Base-by-base conservation (phyloP, 2,797 vertebrate species). In the Hirundo rustica region DNA sequence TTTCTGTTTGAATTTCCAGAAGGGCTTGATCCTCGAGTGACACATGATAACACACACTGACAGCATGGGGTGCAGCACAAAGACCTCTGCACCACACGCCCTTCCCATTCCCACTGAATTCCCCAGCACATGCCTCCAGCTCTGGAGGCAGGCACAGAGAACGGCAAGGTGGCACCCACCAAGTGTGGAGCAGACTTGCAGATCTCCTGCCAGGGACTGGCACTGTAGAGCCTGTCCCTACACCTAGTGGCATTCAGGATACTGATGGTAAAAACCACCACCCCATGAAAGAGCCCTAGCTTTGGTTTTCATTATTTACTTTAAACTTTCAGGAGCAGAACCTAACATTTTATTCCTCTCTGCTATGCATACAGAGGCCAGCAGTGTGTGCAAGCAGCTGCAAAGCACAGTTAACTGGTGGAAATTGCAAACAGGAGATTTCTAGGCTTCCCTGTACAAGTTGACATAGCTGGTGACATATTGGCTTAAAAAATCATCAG, bases 271-370 rank as follows among this genome's bases (percentile, higher is more conserved):
- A 88, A 95, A 96, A 26, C 9, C 73, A 76, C 25, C 45, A 34
- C 38, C 7, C 30, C 42, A 23, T 32, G 36, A 88, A 92, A 84
- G 19, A 81, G 50, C n/a, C 22, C 16, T 38, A 61, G 53, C 29
- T 93, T 81, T 38, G 29, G 38, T 64, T 91, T 76, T 76, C 64
- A 13, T 47, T 66, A 82, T 50, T 84, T 91, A 44, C 55, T 85
- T 73, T 47, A 85, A 86, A 61, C 9, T 94, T 90, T 64, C 71
- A 65, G 62, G 61, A 95, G 47, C 11, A 74, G 42, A 85, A 45
- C 22, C 67, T 82, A 71, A 88, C 29, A 82, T 89, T 70, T 85
- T 54, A 76, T 85, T 95, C 86, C 38, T 57, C 64, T 54, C 9
- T 7, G 13, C 34, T 47, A 11, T 42, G 77, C 74, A 66, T 86